Evolutionary conservation across 2,113 vertebrate genomes (phyloP).

Genomic region (Syngnathus scovelli): DNA sequence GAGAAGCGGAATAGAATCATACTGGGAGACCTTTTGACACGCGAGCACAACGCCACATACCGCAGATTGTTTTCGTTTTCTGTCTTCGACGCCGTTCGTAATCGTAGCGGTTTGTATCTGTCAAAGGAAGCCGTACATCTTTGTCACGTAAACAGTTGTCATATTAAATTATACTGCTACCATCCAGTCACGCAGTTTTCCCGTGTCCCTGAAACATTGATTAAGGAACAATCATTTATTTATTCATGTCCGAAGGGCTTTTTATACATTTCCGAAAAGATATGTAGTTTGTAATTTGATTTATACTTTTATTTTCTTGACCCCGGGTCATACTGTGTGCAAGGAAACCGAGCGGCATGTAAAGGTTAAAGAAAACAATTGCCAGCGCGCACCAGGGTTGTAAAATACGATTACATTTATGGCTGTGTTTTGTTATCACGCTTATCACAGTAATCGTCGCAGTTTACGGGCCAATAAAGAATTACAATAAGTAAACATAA

Average conservation of each 20-base stretch:
- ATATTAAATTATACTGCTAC: neutral
- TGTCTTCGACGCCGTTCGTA: slow-evolving; percentile 14
- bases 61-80: slow-evolving; percentile 30
- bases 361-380: neutral
- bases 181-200: neutral
- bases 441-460: neutral
- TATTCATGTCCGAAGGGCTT: neutral
- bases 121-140: neutral
- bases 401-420: neutral
- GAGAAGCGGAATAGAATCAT: slow-evolving; percentile 30
- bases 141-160: neutral
- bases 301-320: neutral
- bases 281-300: neutral
- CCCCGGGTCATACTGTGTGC: neutral
- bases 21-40: slow-evolving; percentile 42
- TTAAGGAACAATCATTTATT: neutral
- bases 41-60: slow-evolving; percentile 45
- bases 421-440: neutral
- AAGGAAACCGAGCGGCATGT: neutral
- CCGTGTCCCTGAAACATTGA: neutral
- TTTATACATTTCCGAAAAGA: no score
- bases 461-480: neutral
- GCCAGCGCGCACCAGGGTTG: neutral
- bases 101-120: slow-evolving; percentile 3
- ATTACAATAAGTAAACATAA: neutral